Evolutionary conservation across 2,888 invertebrate species (phyloP), one percentile per base, ranked within the genome.

Genomic region (Cryptophagus acutangulus): DNA sequence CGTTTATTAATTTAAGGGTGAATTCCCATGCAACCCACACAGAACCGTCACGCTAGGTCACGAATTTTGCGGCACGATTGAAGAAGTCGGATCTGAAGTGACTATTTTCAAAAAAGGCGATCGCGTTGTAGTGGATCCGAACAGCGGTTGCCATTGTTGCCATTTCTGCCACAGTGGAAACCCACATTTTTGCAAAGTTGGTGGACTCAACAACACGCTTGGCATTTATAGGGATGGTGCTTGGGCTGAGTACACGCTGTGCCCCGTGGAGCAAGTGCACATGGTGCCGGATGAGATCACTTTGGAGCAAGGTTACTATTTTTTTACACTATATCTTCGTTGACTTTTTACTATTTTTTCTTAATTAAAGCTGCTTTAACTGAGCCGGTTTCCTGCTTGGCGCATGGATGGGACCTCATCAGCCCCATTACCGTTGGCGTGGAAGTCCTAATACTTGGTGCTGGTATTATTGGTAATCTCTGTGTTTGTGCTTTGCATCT

Each of bases 381-480:
- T 30, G 84, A 85, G 59, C 84, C 85, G 0, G 69, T 82, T 34
- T 83, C 84, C 0, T 85, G 84, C 53, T 70, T 85, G 2, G 73
- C 79, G 0, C 84, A 84, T 49, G 84, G 82, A 0, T 81, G 77
- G 71, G 78, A 84, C 51, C 72, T 74, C 35, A 74, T 81, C 1
- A 70, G 74, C 9, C 80, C 82, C 0, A 63, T 84, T 3, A 58
- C 72, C 1, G 71, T 84, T 0, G 82, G 83, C 0, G 61, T 73
- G 25, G 77, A 74, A 46, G 76, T 84, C 12, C 71, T 84, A 0
- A 66, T 85, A 0, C 71, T 76, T 1, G 85, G 85, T 0, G 82
- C 84, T 37, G 85, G 85, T 1, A 84, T 85, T 33, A 84, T 85
- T 48, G 84, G 85, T 58, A 79, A 78, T 55, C 66, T 86, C 1